Conservation (phyloP, 1,140 invertebrate genomes). For the Drosophila oshimai region DNA sequence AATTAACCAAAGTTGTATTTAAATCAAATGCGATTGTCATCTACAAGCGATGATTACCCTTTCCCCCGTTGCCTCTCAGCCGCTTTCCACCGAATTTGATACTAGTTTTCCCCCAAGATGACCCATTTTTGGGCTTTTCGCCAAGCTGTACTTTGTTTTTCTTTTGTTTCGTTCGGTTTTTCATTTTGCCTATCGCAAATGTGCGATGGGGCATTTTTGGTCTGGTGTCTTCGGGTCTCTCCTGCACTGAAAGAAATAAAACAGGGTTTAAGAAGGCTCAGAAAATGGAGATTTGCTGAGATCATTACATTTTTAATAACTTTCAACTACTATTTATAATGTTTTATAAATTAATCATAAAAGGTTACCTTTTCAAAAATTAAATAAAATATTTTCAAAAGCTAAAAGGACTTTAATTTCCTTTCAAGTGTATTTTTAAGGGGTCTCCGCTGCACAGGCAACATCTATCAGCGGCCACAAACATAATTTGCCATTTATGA, state of each 20-base stretch:
- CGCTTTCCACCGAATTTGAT: background rate
- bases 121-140: conserved; percentile 66
- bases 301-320: too few relatives aligned
- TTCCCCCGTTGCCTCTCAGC: background rate
- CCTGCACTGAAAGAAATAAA: conserved; percentile 3
- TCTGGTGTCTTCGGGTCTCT: conserved; percentile 1
- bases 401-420: background rate
- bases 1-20: conserved; percentile 81
- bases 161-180: conserved; percentile 5
- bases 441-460: background rate
- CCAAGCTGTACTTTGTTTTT: conserved; percentile 7
- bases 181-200: conserved; percentile 59
- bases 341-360: too few relatives aligned
- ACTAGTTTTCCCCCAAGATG: conserved; percentile 25
- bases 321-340: too few relatives aligned
- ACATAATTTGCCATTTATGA: conserved; percentile 74
- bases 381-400: background rate
- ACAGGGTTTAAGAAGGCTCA: background rate
- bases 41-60: conserved; percentile 57
- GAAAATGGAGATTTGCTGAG: too few relatives aligned
- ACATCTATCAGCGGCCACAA: conserved; percentile 61
- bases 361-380: too few relatives aligned
- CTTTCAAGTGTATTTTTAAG: background rate
- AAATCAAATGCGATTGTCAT: conserved; percentile 77
- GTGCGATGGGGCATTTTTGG: conserved; percentile 53